Evolutionary conservation across 2,113 vertebrate species (phyloP).

Genomic region (Apaloderma vittatum): DNA sequence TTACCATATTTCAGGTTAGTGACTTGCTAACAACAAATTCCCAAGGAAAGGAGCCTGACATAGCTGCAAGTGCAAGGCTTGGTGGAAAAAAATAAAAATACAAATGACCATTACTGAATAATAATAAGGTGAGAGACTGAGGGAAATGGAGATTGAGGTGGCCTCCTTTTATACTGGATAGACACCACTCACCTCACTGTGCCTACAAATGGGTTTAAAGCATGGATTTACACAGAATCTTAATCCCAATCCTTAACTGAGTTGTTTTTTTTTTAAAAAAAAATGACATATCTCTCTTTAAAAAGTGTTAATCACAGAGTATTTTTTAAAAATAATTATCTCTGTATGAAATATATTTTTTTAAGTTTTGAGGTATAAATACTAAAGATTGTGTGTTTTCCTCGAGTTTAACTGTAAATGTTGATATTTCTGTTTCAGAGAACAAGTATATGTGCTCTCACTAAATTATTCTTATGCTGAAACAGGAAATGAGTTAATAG

Average conservation of each 20-base stretch:
- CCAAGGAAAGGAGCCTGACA: neutral
- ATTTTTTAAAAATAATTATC: neutral
- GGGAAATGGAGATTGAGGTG: neutral
- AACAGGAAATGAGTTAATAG: neutral
- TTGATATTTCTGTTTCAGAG: neutral
- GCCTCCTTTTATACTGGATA: neutral
- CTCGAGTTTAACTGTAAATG: neutral
- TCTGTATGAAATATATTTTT: neutral
- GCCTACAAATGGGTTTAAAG: neutral
- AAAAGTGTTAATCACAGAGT: neutral
- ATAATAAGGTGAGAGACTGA: neutral
- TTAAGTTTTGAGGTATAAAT: neutral
- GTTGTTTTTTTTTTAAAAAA: neutral
- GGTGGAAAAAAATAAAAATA: neutral
- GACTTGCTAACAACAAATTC: neutral
- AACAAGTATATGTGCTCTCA: neutral
- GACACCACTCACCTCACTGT: neutral
- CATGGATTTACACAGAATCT: neutral
- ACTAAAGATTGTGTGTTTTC: neutral
- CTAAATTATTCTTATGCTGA: neutral
- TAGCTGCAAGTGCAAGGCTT: neutral
- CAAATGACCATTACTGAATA: neutral
- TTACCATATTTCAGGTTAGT: neutral
- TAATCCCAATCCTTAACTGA: neutral
- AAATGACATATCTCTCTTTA: neutral